Evolutionary conservation across 53 echinoderm and acorn worm species (phyloP).

Genomic region (Mesocentrotus franciscanus): DNA sequence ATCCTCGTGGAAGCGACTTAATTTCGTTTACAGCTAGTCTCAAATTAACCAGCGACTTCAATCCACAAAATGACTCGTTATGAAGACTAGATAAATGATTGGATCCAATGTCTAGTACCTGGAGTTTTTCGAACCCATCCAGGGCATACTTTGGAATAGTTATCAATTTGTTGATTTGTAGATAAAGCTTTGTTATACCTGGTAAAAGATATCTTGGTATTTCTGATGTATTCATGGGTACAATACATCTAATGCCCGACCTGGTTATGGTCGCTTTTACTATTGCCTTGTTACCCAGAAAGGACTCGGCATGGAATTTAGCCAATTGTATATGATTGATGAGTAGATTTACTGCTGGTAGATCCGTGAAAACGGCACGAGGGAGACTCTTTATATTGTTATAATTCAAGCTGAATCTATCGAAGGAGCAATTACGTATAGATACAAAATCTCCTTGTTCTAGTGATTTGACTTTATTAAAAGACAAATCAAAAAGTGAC

Average conservation of each 20-base stretch:
- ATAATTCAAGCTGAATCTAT: not conserved
- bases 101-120: not conserved
- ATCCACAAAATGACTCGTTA: not conserved
- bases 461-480: not conserved
- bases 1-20: not conserved
- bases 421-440: not conserved
- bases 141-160: not conserved
- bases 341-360: not conserved
- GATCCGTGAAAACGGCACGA: not conserved
- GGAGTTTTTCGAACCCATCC: not conserved
- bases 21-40: not conserved
- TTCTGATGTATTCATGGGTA: not conserved
- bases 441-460: not conserved
- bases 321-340: not conserved
- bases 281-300: not conserved
- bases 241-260: not conserved
- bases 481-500: not conserved
- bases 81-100: not conserved
- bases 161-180: not conserved
- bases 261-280: not conserved
- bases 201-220: not conserved
- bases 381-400: not conserved
- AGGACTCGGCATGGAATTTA: not conserved
- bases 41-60: not conserved
- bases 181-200: not conserved